phyloP scores from a whole-genome alignment of 2,797 vertebrate genomes.

The Acrossocheilus fasciatus region DNA sequence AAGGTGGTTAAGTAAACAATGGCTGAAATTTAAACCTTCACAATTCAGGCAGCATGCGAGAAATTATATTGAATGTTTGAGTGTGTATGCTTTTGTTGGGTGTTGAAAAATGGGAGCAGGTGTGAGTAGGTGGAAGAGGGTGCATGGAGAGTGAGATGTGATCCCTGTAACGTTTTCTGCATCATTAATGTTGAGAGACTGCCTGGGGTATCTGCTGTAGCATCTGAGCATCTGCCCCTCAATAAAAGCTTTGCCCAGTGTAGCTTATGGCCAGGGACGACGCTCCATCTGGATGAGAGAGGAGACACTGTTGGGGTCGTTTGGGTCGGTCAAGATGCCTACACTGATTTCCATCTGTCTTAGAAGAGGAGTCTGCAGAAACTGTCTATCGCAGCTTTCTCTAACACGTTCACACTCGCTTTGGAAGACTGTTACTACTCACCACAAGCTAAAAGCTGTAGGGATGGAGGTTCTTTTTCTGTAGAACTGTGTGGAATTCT shows the following conservation, averaged over 20 bases:
- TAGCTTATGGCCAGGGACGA: constrained; percentile 64
- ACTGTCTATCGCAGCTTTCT: constrained; percentile 44
- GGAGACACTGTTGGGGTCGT: constrained; percentile 31
- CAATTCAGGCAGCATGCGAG: not conserved
- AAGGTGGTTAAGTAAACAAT: constrained; percentile 45
- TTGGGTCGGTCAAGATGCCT: constrained; percentile 41
- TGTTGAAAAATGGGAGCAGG: constrained; percentile 18
- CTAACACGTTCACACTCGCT: constrained; percentile 49
- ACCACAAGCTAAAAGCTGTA: not conserved
- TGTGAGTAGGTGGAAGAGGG: constrained; percentile 27
- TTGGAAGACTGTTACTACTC: constrained; percentile 55
- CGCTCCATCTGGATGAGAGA: constrained; percentile 70
- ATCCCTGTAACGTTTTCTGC: constrained; percentile 61
- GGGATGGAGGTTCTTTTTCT: not conserved
- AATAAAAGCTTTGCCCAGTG: constrained; percentile 64
- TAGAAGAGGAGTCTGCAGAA: constrained; percentile 43
- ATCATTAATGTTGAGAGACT: constrained; percentile 67
- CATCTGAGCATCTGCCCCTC: constrained; percentile 67
- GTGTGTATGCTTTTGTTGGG: not conserved
- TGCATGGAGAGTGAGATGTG: constrained; percentile 49
- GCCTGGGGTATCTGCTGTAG: constrained; percentile 58
- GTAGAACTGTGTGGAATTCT: not conserved
- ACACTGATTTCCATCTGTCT: constrained; percentile 70
- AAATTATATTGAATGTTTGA: constrained; percentile 3
- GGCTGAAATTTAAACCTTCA: constrained; percentile 17